Evolutionary conservation across 2,113 vertebrate genomes (phyloP).

Genomic region (Coracopsis vasa): DNA sequence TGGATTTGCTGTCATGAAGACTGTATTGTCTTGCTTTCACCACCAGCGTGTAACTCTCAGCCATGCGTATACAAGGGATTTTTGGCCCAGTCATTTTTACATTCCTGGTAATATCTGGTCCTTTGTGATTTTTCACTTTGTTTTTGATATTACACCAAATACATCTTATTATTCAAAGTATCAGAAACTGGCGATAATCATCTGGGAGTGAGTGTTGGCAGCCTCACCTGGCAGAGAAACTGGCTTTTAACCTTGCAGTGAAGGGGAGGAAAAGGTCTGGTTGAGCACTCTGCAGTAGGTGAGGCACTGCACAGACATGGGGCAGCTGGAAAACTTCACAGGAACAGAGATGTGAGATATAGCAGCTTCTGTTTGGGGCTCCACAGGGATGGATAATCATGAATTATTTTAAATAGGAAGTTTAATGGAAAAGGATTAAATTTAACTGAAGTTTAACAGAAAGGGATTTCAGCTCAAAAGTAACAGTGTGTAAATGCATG

Average conservation of each 20-base stretch:
- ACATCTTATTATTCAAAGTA: background rate
- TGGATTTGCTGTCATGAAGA: background rate
- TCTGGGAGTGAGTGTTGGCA: background rate
- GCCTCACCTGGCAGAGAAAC: background rate
- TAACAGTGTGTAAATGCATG: background rate
- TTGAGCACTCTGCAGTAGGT: background rate
- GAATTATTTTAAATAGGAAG: background rate
- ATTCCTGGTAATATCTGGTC: background rate
- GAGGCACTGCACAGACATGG: fast-evolving
- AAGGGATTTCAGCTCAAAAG: background rate
- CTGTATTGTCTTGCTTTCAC: background rate
- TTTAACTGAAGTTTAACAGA: background rate
- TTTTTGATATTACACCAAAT: background rate
- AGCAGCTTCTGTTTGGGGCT: background rate
- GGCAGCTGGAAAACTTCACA: background rate
- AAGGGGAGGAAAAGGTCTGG: background rate
- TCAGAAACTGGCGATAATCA: background rate
- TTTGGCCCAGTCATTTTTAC: background rate
- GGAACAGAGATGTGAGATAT: background rate
- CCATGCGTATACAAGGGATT: background rate
- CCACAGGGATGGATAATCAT: background rate
- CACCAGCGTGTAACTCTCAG: background rate
- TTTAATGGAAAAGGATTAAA: background rate
- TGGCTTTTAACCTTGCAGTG: background rate
- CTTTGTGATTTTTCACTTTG: background rate